Evolutionary conservation across 2,113 vertebrate genomes (phyloP).

Genomic region (Cynopterus brachyotis): DNA sequence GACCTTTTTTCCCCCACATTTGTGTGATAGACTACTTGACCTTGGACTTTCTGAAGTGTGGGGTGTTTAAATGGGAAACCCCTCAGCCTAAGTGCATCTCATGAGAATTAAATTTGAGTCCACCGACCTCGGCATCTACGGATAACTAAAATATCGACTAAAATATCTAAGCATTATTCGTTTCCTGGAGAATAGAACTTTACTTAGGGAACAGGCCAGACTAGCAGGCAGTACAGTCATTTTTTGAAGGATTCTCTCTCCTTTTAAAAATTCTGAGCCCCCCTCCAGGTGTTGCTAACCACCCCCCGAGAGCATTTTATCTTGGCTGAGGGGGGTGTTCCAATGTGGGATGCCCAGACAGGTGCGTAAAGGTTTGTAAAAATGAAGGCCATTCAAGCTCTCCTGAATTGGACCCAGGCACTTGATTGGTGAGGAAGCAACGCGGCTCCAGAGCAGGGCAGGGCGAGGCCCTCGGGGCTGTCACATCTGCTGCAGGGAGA

Average conservation of each 20-base stretch:
- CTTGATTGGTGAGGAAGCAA: background rate
- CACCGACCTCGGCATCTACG: background rate
- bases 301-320: background rate
- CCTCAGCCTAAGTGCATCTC: background rate
- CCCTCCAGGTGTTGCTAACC: background rate
- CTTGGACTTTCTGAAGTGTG: background rate
- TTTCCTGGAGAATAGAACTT: background rate
- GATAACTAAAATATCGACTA: background rate
- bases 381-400: conserved; percentile 10
- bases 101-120: background rate
- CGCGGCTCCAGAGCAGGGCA: background rate
- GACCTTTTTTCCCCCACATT: background rate
- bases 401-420: background rate
- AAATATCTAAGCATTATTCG: background rate
- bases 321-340: background rate
- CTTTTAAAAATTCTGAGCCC: background rate
- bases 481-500: conserved; percentile 1
- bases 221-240: background rate
- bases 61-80: background rate
- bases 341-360: background rate
- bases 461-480: background rate
- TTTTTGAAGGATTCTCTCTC: background rate
- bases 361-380: background rate
- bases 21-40: background rate
- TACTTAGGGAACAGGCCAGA: background rate